Evolutionary conservation across 2,888 invertebrate species (phyloP), one percentile per base, ranked within the genome.

Genomic region (Harpalus rufipes): DNA sequence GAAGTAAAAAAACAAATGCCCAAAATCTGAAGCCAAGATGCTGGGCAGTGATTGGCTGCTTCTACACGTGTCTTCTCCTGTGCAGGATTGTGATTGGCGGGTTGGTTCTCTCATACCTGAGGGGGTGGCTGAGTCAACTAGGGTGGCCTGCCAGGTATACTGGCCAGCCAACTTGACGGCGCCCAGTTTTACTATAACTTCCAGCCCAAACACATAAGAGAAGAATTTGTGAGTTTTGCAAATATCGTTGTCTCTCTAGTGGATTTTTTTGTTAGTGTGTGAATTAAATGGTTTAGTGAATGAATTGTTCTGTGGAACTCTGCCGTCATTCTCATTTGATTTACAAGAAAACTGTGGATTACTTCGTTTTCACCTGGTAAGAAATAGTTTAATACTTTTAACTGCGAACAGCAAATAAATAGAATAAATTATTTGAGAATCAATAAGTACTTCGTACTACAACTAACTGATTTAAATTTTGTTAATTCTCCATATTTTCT

Each of bases 51-150:
- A 74, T 76, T 76, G 74, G 72, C 16, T 5, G 16, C 6, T 44
- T 44, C 18, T 8, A 41, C 83, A 83, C 83, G 83, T 83, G 83
- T 83, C 44, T 61, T 18, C 16, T 12, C 12, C 7, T 16, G 74
- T 25, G 25, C 83, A 18, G 41, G 25, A 4, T 41, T 18, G 6
- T 72, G 44, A 83, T 83, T 83, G 83, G 83, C 41, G 41, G 16
- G 18, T 7, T 25, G 68, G n/a, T 32, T 25, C 39, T 14, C 39
- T 68, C 39, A 2, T 41, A 74, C 72, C 72, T 74, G 72, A 44
- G 72, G 72, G 72, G 72, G 72, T 74, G 83, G 83, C 74, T 83
- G 83, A 83, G 61, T 83, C 83, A 83, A 83, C 61, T 41, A 83
- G 83, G 83, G 83, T 83, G 83, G 83, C 59, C 83, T 51, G 59